Evolutionary conservation across 1,140 invertebrate genomes (phyloP).

Genomic region (Musca domestica): DNA sequence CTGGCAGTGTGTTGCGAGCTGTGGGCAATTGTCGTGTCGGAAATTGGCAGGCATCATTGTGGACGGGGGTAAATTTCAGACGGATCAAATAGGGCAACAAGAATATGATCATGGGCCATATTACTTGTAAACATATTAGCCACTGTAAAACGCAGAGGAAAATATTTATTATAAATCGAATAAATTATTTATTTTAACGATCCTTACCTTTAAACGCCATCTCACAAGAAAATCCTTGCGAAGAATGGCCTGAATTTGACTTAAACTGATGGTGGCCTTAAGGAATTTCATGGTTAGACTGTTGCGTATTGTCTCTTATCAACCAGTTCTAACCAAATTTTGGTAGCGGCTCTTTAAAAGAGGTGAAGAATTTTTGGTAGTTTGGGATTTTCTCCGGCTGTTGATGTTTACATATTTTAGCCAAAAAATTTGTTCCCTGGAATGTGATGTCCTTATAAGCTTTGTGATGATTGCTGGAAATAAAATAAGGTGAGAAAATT

Average conservation of each 20-base stretch:
- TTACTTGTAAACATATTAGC: conserved; percentile 39
- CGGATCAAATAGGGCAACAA: conserved; percentile 49
- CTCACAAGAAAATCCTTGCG: conserved; percentile 49
- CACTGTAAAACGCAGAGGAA: conserved; percentile 29
- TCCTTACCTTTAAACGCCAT: conserved; percentile 43
- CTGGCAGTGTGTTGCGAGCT: conserved; percentile 61
- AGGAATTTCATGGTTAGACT: conserved; percentile 11
- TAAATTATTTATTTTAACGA: neutral
- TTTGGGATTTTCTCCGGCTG: neutral
- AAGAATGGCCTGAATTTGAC: conserved; percentile 46
- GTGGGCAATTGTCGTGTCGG: conserved; percentile 62
- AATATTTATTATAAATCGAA: no score
- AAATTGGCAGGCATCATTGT: conserved; percentile 57
- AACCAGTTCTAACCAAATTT: no score
- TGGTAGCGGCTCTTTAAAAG: neutral
- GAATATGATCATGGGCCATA: conserved; percentile 44
- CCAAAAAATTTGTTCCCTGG: no score
- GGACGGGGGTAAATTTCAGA: conserved; percentile 40
- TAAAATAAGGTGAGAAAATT: no score
- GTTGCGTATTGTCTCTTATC: neutral
- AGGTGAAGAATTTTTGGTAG: neutral
- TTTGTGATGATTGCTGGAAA: no score
- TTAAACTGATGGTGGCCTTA: conserved; percentile 29
- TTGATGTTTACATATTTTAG: conserved; percentile 4
- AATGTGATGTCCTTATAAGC: no score